These are phyloP conservation scores for Gadopsis bispinosus DNA, from an alignment of 2,797 vertebrate species.

Conservation along the genomic window DNA sequence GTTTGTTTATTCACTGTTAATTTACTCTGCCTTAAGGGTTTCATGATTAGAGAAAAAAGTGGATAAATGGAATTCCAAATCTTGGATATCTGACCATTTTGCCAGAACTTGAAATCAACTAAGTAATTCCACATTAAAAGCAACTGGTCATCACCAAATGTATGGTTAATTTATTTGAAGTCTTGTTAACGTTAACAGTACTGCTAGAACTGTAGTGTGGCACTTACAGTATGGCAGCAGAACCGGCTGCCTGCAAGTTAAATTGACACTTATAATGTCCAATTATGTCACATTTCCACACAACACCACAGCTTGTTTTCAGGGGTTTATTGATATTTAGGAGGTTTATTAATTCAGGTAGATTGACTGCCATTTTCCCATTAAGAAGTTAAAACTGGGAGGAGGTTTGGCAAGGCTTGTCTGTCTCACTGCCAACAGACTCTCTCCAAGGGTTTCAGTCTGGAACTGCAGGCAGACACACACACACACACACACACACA, in stretches of 20 bases:
- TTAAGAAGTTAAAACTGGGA: conserved; percentile 74
- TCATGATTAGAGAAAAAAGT: conserved; percentile 8
- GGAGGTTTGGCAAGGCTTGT: conserved; percentile 72
- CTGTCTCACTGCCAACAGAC: conserved; percentile 72
- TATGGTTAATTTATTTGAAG: not conserved
- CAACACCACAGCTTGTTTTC: conserved; percentile 37
- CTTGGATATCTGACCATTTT: not conserved
- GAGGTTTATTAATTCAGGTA: conserved; percentile 76
- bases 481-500: conserved; percentile 31
- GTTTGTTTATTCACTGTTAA: conserved; percentile 1
- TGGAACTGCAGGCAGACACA: conserved; percentile 50
- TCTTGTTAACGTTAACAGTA: not conserved
- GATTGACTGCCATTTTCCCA: conserved; percentile 73
- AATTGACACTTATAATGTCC: conserved; percentile 33
- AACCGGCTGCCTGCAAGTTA: not conserved
- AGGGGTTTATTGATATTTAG: conserved; percentile 68
- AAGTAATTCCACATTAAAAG: not conserved
- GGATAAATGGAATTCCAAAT: not conserved
- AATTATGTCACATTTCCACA: conserved; percentile 26
- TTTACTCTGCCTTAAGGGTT: not conserved
- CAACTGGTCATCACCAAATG: not conserved
- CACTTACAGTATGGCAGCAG: not conserved
- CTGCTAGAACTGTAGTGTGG: not conserved
- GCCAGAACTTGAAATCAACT: not conserved
- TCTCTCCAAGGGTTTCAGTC: conserved; percentile 71